Percentiles rank a stretch among this genome's conserved stretches.
These are phyloP conservation scores for Drosophila dives DNA, from an alignment of 2,888 invertebrate genomes.

Conservation along the genomic window DNA sequence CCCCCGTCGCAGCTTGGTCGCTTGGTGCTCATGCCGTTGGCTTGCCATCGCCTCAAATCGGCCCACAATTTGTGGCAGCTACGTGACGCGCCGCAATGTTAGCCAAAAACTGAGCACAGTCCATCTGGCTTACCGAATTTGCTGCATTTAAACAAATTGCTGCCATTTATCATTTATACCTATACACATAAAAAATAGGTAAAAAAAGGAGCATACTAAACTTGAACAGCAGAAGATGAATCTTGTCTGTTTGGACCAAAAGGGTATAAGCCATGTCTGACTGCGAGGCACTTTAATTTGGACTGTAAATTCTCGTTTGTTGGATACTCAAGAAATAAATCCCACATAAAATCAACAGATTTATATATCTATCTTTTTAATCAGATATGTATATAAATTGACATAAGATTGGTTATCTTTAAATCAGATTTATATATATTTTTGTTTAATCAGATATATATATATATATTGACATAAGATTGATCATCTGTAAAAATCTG, in stretches of 20 bases:
- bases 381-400: background rate
- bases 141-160: constrained; percentile 6
- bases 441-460: background rate
- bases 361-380: background rate
- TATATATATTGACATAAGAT: background rate
- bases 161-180: constrained; percentile 3
- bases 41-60: constrained; percentile 54
- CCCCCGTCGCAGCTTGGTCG: constrained; percentile 24
- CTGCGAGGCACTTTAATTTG: background rate
- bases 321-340: background rate
- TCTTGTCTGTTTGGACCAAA: background rate
- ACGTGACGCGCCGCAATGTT: constrained; percentile 62
- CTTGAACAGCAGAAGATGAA: background rate
- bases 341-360: background rate
- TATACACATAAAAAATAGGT: no score
- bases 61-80: constrained; percentile 65
- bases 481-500: background rate
- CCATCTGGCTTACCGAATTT: constrained; percentile 14
- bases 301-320: background rate
- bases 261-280: background rate
- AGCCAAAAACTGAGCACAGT: constrained; percentile 5
- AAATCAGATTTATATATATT: background rate
- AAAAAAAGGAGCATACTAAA: background rate
- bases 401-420: background rate
- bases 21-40: constrained; percentile 29